Percentiles rank a stretch among this genome's conserved stretches.
These are phyloP conservation scores for Ptychoptera contaminata DNA, from an alignment of 2,888 invertebrate genomes.

Conservation along the genomic window DNA sequence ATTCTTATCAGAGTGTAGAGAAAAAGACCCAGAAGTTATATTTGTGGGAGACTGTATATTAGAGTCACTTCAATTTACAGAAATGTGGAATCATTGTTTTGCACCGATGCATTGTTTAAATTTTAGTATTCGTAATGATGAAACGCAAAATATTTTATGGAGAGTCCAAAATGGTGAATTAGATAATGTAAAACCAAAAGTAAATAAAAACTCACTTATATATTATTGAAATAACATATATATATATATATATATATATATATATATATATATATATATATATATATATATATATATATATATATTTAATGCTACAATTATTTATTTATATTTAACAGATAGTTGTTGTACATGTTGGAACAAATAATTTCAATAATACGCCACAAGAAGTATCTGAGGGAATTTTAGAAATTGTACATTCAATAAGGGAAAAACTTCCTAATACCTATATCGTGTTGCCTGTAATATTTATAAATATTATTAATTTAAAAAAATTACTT, in stretches of 20 bases:
- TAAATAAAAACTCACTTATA: slow-evolving; percentile 19
- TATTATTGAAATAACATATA: neutral
- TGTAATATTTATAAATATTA: slow-evolving; percentile 41
- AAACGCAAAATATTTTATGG: slow-evolving; percentile 81
- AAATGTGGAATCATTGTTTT: slow-evolving; percentile 81
- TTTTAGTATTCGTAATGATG: slow-evolving; percentile 69
- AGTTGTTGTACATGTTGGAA: slow-evolving; percentile 74
- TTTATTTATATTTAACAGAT: slow-evolving; percentile 38
- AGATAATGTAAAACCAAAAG: slow-evolving; percentile 78
- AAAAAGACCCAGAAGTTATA: slow-evolving; percentile 83
- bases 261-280: neutral
- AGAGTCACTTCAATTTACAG: slow-evolving; percentile 65
- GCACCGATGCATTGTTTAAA: slow-evolving; percentile 84
- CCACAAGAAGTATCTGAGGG: slow-evolving; percentile 72
- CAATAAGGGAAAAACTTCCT: slow-evolving; percentile 60
- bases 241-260: slow-evolving; percentile 1
- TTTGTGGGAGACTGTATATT: slow-evolving; percentile 83
- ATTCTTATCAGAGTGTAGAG: slow-evolving; percentile 69
- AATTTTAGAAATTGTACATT: slow-evolving; percentile 57
- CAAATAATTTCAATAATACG: slow-evolving; percentile 68
- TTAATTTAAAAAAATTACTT: neutral
- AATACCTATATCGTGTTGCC: slow-evolving; percentile 69
- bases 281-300: slow-evolving; percentile 1
- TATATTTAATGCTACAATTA: no score
- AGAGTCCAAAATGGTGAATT: slow-evolving; percentile 77